Evolutionary conservation across 2,888 invertebrate species (phyloP), one percentile per base, ranked within the genome.

Genomic region (Zeuzera pyrina): DNA sequence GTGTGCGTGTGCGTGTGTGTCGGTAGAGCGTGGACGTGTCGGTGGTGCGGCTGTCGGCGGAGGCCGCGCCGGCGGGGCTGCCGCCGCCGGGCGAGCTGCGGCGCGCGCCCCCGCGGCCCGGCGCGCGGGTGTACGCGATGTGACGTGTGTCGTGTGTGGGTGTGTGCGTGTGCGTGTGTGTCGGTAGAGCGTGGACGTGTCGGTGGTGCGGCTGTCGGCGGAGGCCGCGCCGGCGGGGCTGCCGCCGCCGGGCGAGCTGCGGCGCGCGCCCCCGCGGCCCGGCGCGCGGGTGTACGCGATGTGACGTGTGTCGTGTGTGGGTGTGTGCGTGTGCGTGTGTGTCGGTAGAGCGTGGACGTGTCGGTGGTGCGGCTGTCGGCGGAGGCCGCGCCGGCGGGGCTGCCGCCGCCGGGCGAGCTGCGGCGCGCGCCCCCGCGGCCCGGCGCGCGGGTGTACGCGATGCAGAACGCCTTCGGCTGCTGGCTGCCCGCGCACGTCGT

Each of bases 401-500:
- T 90, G 15, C 90, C 90, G 0, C 85, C 87, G 0, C 61, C 70
- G 1, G 90, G 89, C 0, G 67, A 67, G 6, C 45, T 87, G 2
- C 42, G 60, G 0, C 84, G 85, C 21, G 73, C 85, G 0, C 56
- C 71, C 1, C 73, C 88, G 1, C 63, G 71, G 10, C 45, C 73
- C 1, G 87, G 87, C 27, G 49, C 54, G 53, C 8, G 24, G 0
- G 87, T 90, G 12, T 90, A 84, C 58, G 88, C 88, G 2, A 88
- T 88, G 84, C 85, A 87, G 42, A 86, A 86, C 34, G 72, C 85
- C 6, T 86, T 88, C 51, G 86, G 86, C 15, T 85, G 88, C 3
- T 92, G 92, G 91, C 69, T 87, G 1, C 79, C 73, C 31, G 89
- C 86, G 3, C 84, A 68, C 8, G 56, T 89, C 1, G 41, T 83